Evolutionary conservation across 1,140 invertebrate genomes (phyloP).

Genomic region (Lordiphosa stackelbergi): DNA sequence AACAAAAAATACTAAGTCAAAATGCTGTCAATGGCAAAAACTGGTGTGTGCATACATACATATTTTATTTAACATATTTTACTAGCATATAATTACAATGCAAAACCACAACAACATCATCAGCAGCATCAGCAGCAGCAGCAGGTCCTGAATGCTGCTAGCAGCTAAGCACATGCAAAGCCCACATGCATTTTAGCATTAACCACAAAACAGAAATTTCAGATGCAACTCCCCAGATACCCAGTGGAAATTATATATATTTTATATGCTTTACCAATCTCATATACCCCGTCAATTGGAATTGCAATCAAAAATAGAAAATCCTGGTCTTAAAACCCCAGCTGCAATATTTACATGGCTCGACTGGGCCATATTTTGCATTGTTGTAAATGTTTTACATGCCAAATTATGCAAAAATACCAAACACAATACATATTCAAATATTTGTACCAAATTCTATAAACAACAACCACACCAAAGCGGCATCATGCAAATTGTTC

Average conservation of each 20-base stretch:
- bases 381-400: constrained; percentile 71
- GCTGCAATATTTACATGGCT: constrained; percentile 31
- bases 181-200: constrained; percentile 34
- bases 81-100: constrained; percentile 53
- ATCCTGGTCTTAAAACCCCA: constrained; percentile 26
- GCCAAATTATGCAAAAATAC: constrained; percentile 72
- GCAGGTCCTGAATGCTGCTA: constrained; percentile 13
- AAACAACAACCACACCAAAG: constrained; percentile 9
- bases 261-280: too few relatives aligned
- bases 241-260: not conserved
- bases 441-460: constrained; percentile 36
- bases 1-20: constrained; percentile 17
- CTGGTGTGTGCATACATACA: constrained; percentile 7
- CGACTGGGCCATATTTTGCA: constrained; percentile 21
- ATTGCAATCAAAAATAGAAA: constrained; percentile 63
- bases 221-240: constrained; percentile 1
- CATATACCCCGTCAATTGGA: constrained; percentile 13
- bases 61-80: constrained; percentile 51
- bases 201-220: constrained; percentile 39
- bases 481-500: constrained; percentile 20
- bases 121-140: not conserved
- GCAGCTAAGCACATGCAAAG: constrained; percentile 28
- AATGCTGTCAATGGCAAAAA: constrained; percentile 26
- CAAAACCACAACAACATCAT: constrained; percentile 3
- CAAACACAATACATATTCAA: constrained; percentile 61